Evolutionary conservation across 2,113 vertebrate species (phyloP).

Genomic region (Syrmaticus mikado): DNA sequence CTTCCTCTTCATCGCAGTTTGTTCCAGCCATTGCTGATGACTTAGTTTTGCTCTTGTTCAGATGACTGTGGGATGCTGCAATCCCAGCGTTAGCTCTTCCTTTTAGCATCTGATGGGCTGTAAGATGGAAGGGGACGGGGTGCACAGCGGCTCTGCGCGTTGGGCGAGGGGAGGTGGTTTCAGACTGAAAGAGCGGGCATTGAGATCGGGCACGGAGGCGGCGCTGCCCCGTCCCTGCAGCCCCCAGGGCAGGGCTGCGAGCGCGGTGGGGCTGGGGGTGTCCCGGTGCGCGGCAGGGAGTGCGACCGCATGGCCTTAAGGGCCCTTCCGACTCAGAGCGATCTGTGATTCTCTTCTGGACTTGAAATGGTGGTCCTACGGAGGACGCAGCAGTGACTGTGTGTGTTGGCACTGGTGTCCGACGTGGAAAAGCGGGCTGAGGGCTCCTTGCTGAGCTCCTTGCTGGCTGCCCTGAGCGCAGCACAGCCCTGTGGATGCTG

Average conservation of each 20-base stretch:
- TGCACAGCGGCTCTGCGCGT: no score
- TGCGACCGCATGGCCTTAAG: no score
- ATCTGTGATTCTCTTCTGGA: neutral
- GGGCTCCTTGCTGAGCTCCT: neutral
- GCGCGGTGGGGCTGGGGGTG: no score
- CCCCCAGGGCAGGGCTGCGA: no score
- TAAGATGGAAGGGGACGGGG: no score
- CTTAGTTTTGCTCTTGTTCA: neutral
- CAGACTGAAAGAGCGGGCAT: no score
- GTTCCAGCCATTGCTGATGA: neutral
- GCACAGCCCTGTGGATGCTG: neutral
- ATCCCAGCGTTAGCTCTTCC: neutral
- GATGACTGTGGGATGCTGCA: neutral
- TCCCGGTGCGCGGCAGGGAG: no score
- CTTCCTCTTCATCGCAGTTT: neutral
- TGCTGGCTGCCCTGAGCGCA: neutral
- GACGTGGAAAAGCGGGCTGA: neutral
- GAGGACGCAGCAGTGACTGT: neutral
- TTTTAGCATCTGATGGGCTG: no score
- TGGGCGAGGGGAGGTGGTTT: no score
- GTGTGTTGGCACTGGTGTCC: neutral
- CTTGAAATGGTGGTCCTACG: neutral
- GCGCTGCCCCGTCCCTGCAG: no score
- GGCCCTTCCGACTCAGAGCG: no score
- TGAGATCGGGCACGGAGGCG: no score